These are phyloP conservation scores for Heliothis subflexa DNA, from an alignment of 1,140 invertebrate genomes.

Conservation along the genomic window DNA sequence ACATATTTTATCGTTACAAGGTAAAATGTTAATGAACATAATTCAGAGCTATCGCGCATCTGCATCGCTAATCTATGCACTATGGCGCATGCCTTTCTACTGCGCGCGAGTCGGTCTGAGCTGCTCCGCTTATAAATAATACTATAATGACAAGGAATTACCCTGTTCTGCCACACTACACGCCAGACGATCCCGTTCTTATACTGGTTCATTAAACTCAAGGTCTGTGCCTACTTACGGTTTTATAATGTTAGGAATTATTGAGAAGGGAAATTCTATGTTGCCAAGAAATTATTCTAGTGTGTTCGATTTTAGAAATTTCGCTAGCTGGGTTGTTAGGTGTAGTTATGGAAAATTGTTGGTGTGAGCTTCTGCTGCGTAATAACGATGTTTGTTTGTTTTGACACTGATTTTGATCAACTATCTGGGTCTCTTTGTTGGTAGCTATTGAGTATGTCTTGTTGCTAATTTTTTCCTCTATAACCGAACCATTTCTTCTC, in stretches of 20 bases:
- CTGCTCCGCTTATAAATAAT: conserved; percentile 79
- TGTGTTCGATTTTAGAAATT: conserved; percentile 24
- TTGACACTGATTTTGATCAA: not conserved
- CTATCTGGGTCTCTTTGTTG: too few relatives aligned
- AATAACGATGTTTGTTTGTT: conserved; percentile 14
- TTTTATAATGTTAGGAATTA: conserved; percentile 49
- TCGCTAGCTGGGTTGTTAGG: not conserved
- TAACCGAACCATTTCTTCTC: too few relatives aligned
- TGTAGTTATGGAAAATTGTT: conserved; percentile 7
- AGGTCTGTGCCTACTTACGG: conserved; percentile 52
- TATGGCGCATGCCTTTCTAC: conserved; percentile 62
- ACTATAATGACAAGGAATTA: conserved; percentile 84
- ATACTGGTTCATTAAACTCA: conserved; percentile 60
- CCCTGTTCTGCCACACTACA: conserved; percentile 71
- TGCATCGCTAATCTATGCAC: conserved; percentile 51
- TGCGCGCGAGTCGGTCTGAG: conserved; percentile 53
- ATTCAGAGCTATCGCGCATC: conserved; percentile 38
- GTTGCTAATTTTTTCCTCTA: too few relatives aligned
- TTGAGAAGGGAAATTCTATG: conserved; percentile 42
- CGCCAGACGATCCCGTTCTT: conserved; percentile 57
- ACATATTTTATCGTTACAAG: conserved; percentile 27
- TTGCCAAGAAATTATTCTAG: conserved; percentile 40
- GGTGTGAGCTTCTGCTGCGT: conserved; percentile 1
- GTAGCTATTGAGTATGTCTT: too few relatives aligned
- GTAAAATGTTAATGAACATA: conserved; percentile 35